Evolutionary conservation across 2,888 invertebrate species (phyloP).

Genomic region (Amblyjoppa fuscipennis): DNA sequence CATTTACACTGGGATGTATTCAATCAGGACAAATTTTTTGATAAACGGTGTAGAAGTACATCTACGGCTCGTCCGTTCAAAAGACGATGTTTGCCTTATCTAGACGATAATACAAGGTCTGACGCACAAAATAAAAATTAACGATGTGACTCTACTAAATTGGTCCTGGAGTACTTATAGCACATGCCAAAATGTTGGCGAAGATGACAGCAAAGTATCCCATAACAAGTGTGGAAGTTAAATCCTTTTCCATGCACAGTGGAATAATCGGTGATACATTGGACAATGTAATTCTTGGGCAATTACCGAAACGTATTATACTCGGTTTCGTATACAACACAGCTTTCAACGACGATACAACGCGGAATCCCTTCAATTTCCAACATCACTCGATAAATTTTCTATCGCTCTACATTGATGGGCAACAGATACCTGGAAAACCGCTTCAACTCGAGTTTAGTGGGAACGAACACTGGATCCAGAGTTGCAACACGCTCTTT

Average conservation of each 20-base stretch:
- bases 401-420: no score
- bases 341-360: constrained; percentile 29
- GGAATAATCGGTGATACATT: constrained; percentile 4
- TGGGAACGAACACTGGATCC: neutral
- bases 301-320: constrained; percentile 24
- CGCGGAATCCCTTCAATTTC: neutral
- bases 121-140: constrained; percentile 22
- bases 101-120: constrained; percentile 17
- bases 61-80: constrained; percentile 59
- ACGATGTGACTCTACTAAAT: constrained; percentile 1
- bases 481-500: constrained; percentile 50
- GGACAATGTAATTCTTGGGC: neutral
- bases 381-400: no score
- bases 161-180: constrained; percentile 25
- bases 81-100: constrained; percentile 59
- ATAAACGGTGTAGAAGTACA: constrained; percentile 2
- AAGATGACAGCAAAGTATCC: constrained; percentile 19
- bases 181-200: constrained; percentile 6
- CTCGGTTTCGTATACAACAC: constrained; percentile 40
- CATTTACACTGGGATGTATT: constrained; percentile 72
- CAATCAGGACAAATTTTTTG: constrained; percentile 71
- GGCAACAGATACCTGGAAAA: neutral
- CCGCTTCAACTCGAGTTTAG: constrained; percentile 29
- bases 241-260: constrained; percentile 3
- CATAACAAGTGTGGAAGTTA: neutral